phyloP scores from a whole-genome alignment of 1,140 invertebrate species.

The Bombus sibiricus region DNA sequence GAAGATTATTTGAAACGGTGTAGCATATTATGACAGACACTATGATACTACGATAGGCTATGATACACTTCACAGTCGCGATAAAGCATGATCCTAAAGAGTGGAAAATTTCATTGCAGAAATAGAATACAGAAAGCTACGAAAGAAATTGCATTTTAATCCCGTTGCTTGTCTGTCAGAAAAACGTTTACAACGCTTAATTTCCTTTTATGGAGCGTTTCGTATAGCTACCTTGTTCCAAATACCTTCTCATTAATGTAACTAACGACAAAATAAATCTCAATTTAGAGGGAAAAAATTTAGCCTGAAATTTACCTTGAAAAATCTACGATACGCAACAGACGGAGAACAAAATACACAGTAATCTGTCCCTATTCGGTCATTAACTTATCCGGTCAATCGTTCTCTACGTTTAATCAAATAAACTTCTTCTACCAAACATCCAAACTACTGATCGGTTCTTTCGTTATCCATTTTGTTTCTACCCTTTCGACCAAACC shows the following conservation, averaged over 20 bases:
- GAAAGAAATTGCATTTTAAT: too few relatives aligned
- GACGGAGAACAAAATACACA: neutral
- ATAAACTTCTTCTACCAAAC: neutral
- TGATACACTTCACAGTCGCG: too few relatives aligned
- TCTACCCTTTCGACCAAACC: neutral
- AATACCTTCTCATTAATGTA: neutral
- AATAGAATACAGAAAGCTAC: too few relatives aligned
- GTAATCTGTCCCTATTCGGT: neutral
- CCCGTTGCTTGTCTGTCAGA: neutral
- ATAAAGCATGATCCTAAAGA: too few relatives aligned
- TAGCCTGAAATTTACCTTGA: neutral
- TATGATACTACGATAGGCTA: too few relatives aligned
- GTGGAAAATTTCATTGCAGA: too few relatives aligned
- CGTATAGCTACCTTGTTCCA: neutral
- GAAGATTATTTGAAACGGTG: too few relatives aligned
- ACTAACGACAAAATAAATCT: neutral
- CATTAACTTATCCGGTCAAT: neutral
- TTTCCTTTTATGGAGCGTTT: neutral
- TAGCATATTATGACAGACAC: too few relatives aligned
- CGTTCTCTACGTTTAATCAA: neutral
- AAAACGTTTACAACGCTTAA: neutral
- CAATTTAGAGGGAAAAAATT: neutral
- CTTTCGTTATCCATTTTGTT: too few relatives aligned
- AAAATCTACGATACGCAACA: neutral
- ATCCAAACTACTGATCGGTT: neutral